Conservation (phyloP, 23 tunicate species). For the Diplosoma virens region DNA sequence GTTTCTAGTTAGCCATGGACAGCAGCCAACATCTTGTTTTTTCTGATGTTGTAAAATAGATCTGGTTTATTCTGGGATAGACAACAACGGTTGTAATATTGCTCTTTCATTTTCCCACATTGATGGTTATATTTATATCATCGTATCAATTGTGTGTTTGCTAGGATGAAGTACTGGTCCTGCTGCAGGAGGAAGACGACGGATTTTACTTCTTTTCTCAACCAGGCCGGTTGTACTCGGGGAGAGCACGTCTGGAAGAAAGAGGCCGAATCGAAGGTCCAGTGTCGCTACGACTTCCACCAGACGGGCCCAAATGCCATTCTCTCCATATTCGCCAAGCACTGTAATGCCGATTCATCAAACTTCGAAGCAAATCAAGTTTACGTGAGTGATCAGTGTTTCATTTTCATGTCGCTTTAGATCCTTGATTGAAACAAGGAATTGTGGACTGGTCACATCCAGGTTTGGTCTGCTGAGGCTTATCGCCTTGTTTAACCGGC, state of each 20-base stretch:
- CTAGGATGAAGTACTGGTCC: conserved; percentile 92
- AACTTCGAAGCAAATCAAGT: conserved; percentile 65
- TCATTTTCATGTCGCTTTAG: not conserved
- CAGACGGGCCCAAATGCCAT: conserved; percentile 74
- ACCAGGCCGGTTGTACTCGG: conserved; percentile 81
- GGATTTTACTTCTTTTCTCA: conserved; percentile 86
- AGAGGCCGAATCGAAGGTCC: conserved; percentile 16
- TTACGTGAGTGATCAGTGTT: conserved; percentile 21
- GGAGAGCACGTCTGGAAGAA: conserved; percentile 68
- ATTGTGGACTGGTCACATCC: too few relatives aligned
- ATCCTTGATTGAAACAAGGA: too few relatives aligned
- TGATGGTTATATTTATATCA: too few relatives aligned
- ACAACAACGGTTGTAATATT: too few relatives aligned
- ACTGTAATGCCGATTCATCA: conserved; percentile 41
- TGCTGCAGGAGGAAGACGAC: conserved; percentile 87
- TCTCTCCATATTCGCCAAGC: conserved; percentile 71
- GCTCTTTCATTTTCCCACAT: too few relatives aligned
- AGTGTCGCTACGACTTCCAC: conserved; percentile 86
- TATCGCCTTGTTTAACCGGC: too few relatives aligned
- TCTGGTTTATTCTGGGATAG: too few relatives aligned
- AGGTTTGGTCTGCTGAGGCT: too few relatives aligned
- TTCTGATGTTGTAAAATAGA: too few relatives aligned
- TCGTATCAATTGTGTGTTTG: too few relatives aligned
- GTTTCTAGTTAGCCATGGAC: too few relatives aligned
- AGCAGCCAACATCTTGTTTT: too few relatives aligned